Conservation (phyloP, 2,888 invertebrate genomes). For the Pycnomerus fuliginosus region DNA sequence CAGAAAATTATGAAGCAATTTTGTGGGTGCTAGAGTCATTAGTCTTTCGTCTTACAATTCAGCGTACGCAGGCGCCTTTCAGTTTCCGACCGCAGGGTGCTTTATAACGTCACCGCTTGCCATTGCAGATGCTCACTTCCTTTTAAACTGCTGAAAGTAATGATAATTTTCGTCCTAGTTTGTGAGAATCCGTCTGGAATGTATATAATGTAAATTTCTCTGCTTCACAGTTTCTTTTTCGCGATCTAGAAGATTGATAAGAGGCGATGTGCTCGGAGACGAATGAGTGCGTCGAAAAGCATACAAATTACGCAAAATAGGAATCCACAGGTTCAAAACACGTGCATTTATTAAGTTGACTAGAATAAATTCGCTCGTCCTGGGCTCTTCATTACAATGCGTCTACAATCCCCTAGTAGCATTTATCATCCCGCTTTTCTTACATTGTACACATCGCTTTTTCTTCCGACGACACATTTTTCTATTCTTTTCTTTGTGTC, state of each 20-base stretch:
- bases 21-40: slow-evolving; percentile 51
- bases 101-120: slow-evolving; percentile 39
- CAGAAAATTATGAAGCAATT: slow-evolving; percentile 55
- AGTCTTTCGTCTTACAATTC: slow-evolving; percentile 42
- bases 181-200: too few species aligned
- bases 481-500: slow-evolving; percentile 39
- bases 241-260: too few species aligned
- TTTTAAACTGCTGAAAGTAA: slow-evolving; percentile 35
- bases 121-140: slow-evolving; percentile 37
- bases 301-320: slow-evolving; percentile 4
- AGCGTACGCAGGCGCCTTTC: slow-evolving; percentile 21
- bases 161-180: slow-evolving; percentile 29
- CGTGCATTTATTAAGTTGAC: slow-evolving; percentile 42
- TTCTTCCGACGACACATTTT: slow-evolving; percentile 45
- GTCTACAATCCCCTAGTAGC: slow-evolving; percentile 39
- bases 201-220: too few species aligned
- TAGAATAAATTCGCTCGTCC: slow-evolving; percentile 41
- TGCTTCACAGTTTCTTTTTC: too few species aligned
- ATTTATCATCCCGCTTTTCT: slow-evolving; percentile 44
- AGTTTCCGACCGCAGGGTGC: slow-evolving; percentile 32
- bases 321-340: slow-evolving; percentile 29
- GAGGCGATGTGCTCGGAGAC: too few species aligned
- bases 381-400: slow-evolving; percentile 44
- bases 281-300: slow-evolving; percentile 1
- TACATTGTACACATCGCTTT: slow-evolving; percentile 45